Base-by-base conservation (phyloP, 2,888 invertebrate genomes). In the Nymphalis urticae region DNA sequence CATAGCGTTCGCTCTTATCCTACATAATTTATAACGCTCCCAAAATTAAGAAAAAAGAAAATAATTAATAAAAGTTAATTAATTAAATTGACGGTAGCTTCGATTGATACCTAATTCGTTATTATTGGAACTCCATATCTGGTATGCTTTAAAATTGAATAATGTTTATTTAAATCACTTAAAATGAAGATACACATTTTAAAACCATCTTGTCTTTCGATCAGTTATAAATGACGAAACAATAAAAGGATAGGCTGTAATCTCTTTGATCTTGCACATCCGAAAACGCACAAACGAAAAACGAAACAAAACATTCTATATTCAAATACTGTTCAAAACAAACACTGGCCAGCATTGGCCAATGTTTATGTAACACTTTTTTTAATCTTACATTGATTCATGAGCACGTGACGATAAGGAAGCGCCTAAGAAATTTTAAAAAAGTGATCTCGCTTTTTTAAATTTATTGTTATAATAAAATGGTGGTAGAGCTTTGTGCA, bases 251-350 rank as follows among this genome's bases (percentile, higher is more conserved):
- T 21, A 21, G 62, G 62, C 66, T 47, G 32, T 47, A 61, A 27
- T 62, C 47, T 48, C 66, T 66, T 66, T 66, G 62, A 66, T 66
- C 66, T 62, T 48, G 54, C 54, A 54, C 48, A 66, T 66, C 54
- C 48, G 9, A n/a, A n/a, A n/a, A n/a, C n/a, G n/a, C n/a, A n/a
- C n/a, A n/a, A 66, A 66, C 19, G 21, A 47, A 60, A 42, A 62
- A 62, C 53, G 27, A 66, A 62, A 62, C 66, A 32, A 62, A 36
- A 19, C 66, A 54, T 56, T 62, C 56, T 36, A 17, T 50, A 61
- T 62, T 54, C 62, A 62, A 62, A 66, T 48, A 36, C 54, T 62
- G 62, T 66, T 66, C 54, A 61, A 66, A 62, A 66, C 48, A 62
- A 62, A 56, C 32, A 17, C 62, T 62, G 66, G 50, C 61, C 21